Evolutionary conservation across 2,113 vertebrate species (phyloP).

Genomic region (Polypterus bichir): DNA sequence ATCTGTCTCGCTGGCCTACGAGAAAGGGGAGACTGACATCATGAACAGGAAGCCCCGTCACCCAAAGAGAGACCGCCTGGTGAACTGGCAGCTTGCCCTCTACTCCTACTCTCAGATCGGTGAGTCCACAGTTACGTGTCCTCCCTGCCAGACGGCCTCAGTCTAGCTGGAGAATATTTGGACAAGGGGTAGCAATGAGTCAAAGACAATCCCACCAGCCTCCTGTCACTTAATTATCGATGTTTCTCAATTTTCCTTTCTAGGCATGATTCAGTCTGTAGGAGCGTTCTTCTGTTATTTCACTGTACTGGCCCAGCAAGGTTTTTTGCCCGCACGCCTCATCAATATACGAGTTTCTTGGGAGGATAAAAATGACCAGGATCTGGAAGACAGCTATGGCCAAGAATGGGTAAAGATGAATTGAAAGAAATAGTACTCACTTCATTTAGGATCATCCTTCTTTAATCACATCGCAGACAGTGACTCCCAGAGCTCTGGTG

Average conservation of each 20-base stretch:
- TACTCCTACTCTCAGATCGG: slow-evolving; percentile 64
- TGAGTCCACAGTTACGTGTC: slow-evolving; percentile 15
- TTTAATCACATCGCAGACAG: too few species aligned
- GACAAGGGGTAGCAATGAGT: too few species aligned
- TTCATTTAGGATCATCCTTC: too few species aligned
- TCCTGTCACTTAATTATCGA: too few species aligned
- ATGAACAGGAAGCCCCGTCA: slow-evolving; percentile 63
- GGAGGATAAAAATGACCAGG: slow-evolving; percentile 35
- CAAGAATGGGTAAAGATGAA: slow-evolving; percentile 53
- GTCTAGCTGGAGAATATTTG: too few species aligned
- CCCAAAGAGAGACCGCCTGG: slow-evolving; percentile 52
- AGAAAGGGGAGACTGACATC: slow-evolving; percentile 62
- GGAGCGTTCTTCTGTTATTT: slow-evolving; percentile 60
- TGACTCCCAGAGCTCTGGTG: too few species aligned
- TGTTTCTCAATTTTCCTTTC: too few species aligned
- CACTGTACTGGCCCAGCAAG: slow-evolving; percentile 48
- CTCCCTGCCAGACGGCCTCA: too few species aligned
- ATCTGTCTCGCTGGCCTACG: slow-evolving; percentile 58
- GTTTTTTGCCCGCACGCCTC: slow-evolving; percentile 42
- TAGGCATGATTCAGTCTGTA: slow-evolving; percentile 37
- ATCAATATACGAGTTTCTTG: slow-evolving; percentile 39
- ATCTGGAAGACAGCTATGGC: slow-evolving; percentile 56
- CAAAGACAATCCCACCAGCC: too few species aligned
- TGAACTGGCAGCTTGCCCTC: slow-evolving; percentile 45
- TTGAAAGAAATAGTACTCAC: too few species aligned